Base-by-base conservation (phyloP, 2,113 vertebrate genomes). In the Anguilla rostrata region DNA sequence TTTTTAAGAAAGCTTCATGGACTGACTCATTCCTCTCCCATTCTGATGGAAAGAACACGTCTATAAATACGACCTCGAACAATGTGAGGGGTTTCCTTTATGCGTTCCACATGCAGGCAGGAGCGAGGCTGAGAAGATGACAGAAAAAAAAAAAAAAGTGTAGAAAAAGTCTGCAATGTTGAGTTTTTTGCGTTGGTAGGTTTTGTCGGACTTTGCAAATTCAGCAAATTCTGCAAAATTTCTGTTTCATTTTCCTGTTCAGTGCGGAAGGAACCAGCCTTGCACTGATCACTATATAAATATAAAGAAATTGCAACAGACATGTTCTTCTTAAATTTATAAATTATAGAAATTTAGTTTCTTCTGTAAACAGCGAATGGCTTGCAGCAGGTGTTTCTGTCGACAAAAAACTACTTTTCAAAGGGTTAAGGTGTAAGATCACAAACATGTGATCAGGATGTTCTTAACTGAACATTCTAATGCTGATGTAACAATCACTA, bases 11-110 rank as follows among this genome's bases (percentile, higher is more conserved):
- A 84, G 41, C 46, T 83, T 86, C 87, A 86, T 89, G 91, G 91
- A 93, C 84, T 90, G 91, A 93, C 84, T 90, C 87, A 75, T 75
- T 75, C 71, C n/a, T 34, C 89, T 92, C 93, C 92, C 91, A 91
- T 83, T 80, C 81, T 79, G 87, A 92, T 86, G 15, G 78, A 92
- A 91, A 89, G 16, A 75, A 75, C 11, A 78, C 88, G 87, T 82
- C 82, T 78, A 20, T 88, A 91, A 90, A 84, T 81, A 86, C 86
- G 89, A 91, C 84, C 83, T 85, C 84, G 81, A 86, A 89, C 40
- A 93, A 91, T 84, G 84, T 88, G 82, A 83, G 88, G 85, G 86
- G 90, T 89, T 90, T 91, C 81, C 49, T 75, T 75, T 75, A 75
- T 34, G 26, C 26, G n/a, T 89, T 86, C 40, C 80, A 79, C 92